These are phyloP conservation scores for Holacanthella duospinosa DNA, from an alignment of 2,888 invertebrate genomes.

Conservation along the genomic window DNA sequence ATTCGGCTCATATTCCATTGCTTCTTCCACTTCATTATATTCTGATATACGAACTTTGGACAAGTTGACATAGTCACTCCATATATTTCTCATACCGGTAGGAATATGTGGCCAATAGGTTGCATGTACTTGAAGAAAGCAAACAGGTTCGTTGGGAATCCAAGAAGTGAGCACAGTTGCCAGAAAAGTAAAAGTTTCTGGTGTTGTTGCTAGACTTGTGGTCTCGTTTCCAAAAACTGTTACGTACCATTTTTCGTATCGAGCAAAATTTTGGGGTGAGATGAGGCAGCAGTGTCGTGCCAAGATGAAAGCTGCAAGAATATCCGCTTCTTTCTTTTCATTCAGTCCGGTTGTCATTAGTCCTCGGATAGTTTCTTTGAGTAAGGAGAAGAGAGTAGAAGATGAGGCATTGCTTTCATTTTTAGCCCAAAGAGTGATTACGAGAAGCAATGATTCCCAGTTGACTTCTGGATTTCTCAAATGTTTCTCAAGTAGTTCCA, in stretches of 20 bases:
- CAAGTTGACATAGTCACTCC: constrained; percentile 27
- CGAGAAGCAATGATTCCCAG: constrained; percentile 27
- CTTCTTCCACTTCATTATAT: constrained; percentile 31
- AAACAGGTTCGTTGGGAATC: constrained; percentile 30
- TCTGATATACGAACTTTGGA: constrained; percentile 30
- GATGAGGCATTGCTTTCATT: neutral
- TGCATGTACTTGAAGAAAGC: constrained; percentile 33
- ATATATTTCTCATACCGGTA: constrained; percentile 21
- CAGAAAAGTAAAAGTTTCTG: constrained; percentile 24
- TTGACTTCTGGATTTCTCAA: constrained; percentile 15
- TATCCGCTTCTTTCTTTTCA: constrained; percentile 15
- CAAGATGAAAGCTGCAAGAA: constrained; percentile 27
- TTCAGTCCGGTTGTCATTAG: constrained; percentile 23
- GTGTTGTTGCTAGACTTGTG: constrained; percentile 25
- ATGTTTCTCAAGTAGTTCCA: constrained; percentile 12
- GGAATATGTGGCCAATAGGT: constrained; percentile 31
- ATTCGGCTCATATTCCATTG: constrained; percentile 31
- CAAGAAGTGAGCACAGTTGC: constrained; percentile 21
- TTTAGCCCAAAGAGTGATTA: constrained; percentile 25
- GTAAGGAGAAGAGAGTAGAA: neutral
- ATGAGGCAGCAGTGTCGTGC: constrained; percentile 33
- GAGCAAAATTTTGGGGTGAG: constrained; percentile 25
- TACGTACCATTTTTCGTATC: constrained; percentile 34
- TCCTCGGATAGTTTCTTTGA: constrained; percentile 25
- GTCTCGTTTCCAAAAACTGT: constrained; percentile 27